Base-by-base conservation (phyloP, 2,888 invertebrate genomes). In the Furcula furcula region DNA sequence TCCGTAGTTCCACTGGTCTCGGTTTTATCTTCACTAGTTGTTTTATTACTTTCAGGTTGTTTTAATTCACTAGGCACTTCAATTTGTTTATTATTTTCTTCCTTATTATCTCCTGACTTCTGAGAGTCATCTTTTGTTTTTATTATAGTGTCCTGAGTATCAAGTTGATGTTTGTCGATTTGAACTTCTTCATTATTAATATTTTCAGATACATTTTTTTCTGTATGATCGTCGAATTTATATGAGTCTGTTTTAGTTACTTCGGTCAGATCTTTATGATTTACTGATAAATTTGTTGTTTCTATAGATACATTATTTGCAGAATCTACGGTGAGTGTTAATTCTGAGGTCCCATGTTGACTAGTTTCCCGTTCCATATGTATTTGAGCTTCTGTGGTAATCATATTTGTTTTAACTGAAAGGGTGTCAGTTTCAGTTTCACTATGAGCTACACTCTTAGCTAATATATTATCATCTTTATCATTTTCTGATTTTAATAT, bases 351-450 rank as follows among this genome's bases (percentile, higher is more conserved):
- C 9, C 82, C 84, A 33, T 79, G 78, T 51, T 86, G 69, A 52
- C 72, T 77, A 6, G 78, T 75, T 47, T 87, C 78, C 33, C 83
- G 76, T 57, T 89, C 83, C 74, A 87, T 82, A 37, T 90, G 90
- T 44, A 90, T 84, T 72, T 88, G 86, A 13, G 89, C 90, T 78
- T 90, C 90, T 5, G 90, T 89, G 30, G 83, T 78, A 26, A 89
- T 73, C 79, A 85, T 86, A 45, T 87, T 89, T 3, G 88, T 85
- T 64, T 89, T 84, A 3, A 88, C 73, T 13, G 89, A 89, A 38
- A 84, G 48, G 4, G 84, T 86, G 45, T 89, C 88, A 1, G 85
- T 87, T 68, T 89, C 89, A 31, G 77, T 89, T 71, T 83, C 89
- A 70, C 86, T 90, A 5, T 70, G 73, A 11, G 68, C 64, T 55